Evolutionary conservation across 2,113 vertebrate genomes (phyloP).

Genomic region (Setophaga coronata): DNA sequence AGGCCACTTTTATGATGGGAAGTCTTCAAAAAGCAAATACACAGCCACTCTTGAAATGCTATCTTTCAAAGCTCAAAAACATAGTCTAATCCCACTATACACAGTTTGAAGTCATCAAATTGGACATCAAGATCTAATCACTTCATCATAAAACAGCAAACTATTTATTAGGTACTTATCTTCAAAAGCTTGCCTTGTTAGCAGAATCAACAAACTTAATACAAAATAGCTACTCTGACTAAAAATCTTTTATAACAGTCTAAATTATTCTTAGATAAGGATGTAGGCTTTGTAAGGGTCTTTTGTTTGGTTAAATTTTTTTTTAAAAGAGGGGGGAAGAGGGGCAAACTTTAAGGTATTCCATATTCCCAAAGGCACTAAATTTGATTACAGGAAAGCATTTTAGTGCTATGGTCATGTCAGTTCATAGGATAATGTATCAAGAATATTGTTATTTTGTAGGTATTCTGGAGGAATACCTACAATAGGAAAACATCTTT

Average conservation of each 20-base stretch:
- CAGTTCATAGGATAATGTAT: neutral
- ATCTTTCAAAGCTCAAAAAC: neutral
- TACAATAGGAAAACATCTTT: too few species aligned
- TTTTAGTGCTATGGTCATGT: neutral
- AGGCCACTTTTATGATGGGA: neutral
- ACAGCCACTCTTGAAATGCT: neutral
- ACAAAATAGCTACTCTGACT: neutral
- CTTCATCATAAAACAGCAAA: neutral
- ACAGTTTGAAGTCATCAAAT: neutral
- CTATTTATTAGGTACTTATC: neutral
- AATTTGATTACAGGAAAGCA: neutral
- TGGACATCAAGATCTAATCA: neutral
- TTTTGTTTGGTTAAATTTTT: neutral
- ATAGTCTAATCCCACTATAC: neutral
- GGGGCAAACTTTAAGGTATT: neutral
- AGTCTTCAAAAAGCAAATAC: neutral
- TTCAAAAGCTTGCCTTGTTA: neutral
- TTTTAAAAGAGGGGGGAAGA: rapidly evolving
- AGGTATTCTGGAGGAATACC: neutral
- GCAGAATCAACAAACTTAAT: neutral
- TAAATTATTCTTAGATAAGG: neutral
- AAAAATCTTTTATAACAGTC: neutral
- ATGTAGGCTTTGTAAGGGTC: neutral
- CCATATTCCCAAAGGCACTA: neutral
- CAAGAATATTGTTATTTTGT: neutral